Evolutionary conservation across 2,888 invertebrate genomes (phyloP).

Genomic region (Drosophila anceps): DNA sequence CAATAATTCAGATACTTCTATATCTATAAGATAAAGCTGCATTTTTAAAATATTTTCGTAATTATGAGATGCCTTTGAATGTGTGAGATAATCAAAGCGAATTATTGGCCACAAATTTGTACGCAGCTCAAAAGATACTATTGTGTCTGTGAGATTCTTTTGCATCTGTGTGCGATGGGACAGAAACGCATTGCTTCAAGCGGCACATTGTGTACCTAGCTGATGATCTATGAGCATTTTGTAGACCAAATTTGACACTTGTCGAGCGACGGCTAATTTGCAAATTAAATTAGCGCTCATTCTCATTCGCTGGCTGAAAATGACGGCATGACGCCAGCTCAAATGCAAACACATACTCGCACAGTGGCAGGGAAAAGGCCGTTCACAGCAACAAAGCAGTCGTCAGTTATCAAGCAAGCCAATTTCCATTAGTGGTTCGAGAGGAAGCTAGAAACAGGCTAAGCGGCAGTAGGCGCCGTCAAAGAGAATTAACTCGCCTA

Average conservation of each 20-base stretch:
- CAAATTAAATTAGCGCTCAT: slow-evolving; percentile 79
- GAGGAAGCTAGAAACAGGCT: slow-evolving; percentile 14
- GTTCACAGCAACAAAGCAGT: slow-evolving; percentile 51
- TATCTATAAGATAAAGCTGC: background rate
- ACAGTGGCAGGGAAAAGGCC: slow-evolving; percentile 5
- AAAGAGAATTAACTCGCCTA: slow-evolving; percentile 39
- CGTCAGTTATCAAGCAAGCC: slow-evolving; percentile 63
- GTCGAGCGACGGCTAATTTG: slow-evolving; percentile 68
- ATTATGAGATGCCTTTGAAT: background rate
- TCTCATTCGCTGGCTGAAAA: slow-evolving; percentile 60
- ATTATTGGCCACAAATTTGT: background rate
- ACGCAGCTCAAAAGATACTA: background rate
- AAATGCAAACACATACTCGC: slow-evolving; percentile 48
- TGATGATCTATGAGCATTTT: slow-evolving; percentile 33
- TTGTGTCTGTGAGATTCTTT: background rate
- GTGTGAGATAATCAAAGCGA: background rate
- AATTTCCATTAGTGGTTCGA: slow-evolving; percentile 62
- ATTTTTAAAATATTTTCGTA: background rate
- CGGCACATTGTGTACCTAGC: slow-evolving; percentile 21
- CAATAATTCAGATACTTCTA: background rate
- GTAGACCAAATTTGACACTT: slow-evolving; percentile 45
- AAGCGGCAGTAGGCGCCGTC: slow-evolving; percentile 21
- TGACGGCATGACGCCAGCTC: slow-evolving; percentile 69
- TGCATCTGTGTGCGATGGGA: background rate
- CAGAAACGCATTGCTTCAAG: background rate